phyloP scores from a whole-genome alignment of 2,888 invertebrate genomes.

The Colletes collaris region DNA sequence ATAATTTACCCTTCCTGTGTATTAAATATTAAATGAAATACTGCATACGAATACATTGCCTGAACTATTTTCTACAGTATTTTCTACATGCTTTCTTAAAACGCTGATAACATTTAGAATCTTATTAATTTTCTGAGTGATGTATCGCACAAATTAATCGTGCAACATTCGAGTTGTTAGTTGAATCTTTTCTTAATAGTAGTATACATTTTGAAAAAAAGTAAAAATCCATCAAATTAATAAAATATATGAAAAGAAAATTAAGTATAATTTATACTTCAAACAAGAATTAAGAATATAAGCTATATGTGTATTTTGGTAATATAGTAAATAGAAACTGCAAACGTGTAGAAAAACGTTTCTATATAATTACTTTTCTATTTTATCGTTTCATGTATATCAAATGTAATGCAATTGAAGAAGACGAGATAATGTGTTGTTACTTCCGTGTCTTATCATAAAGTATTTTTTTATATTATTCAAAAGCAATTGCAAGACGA shows the following conservation, averaged over 20 bases:
- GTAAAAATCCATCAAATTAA: background rate
- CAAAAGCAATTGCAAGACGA: conserved; percentile 27
- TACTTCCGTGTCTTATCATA: background rate
- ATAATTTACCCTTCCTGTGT: conserved; percentile 72
- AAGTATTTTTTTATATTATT: background rate
- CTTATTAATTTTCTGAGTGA: background rate
- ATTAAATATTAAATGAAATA: conserved; percentile 76
- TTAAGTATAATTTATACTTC: background rate
- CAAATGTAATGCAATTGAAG: conserved; percentile 15
- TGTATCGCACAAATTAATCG: background rate
- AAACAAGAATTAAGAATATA: background rate
- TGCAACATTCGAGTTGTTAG: background rate
- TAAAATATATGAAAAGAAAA: conserved; percentile 1
- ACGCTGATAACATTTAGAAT: conserved; percentile 17
- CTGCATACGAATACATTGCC: conserved; percentile 77
- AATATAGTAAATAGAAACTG: background rate
- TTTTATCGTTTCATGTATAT: conserved; percentile 26
- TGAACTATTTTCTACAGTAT: conserved; percentile 57
- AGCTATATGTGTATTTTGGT: no score
- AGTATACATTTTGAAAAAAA: background rate
- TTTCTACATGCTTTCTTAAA: conserved; percentile 48
- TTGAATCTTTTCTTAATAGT: background rate
- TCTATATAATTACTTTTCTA: conserved; percentile 31
- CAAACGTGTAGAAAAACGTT: conserved; percentile 39
- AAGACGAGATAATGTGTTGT: background rate